Conservation (phyloP, 1,140 invertebrate species). For the Aphelenchoides fujianensis region DNA sequence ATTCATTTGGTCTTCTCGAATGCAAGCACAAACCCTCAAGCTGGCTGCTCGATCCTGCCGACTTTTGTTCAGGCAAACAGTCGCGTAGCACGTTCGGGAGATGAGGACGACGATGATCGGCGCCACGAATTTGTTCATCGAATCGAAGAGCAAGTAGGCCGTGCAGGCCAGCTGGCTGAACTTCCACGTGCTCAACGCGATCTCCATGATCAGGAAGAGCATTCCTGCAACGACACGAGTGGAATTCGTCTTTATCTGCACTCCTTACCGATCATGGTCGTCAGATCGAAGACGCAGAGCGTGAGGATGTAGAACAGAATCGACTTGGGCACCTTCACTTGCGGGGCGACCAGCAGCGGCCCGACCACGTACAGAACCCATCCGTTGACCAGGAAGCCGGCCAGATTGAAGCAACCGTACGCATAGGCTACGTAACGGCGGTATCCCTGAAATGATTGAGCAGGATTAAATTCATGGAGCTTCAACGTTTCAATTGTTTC, state of each 20-base stretch:
- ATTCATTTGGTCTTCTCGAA: neutral
- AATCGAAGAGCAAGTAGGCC: constrained; percentile 58
- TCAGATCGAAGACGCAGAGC: constrained; percentile 56
- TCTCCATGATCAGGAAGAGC: constrained; percentile 55
- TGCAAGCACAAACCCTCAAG: constrained; percentile 47
- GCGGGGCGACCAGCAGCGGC: constrained; percentile 39
- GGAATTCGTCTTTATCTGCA: constrained; percentile 7
- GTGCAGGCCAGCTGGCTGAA: constrained; percentile 49
- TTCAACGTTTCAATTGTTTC: constrained; percentile 16
- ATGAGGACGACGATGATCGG: constrained; percentile 59
- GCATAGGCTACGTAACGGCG: constrained; percentile 58
- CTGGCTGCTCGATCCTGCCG: constrained; percentile 56
- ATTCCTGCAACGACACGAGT: constrained; percentile 45
- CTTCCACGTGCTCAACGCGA: constrained; percentile 55
- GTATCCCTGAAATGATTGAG: constrained; percentile 49
- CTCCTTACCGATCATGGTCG: constrained; percentile 57
- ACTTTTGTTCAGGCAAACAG: constrained; percentile 55
- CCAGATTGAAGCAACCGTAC: constrained; percentile 54
- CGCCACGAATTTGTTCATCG: constrained; percentile 60
- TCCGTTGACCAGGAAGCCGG: constrained; percentile 54
- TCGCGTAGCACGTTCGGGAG: constrained; percentile 58
- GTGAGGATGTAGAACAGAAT: constrained; percentile 60
- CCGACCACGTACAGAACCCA: constrained; percentile 60
- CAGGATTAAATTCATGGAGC: neutral
- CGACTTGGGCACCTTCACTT: constrained; percentile 52